Evolutionary conservation across 2,113 vertebrate genomes (phyloP), one percentile per base, ranked within the genome.

Genomic region (Sebastes schlegelii): DNA sequence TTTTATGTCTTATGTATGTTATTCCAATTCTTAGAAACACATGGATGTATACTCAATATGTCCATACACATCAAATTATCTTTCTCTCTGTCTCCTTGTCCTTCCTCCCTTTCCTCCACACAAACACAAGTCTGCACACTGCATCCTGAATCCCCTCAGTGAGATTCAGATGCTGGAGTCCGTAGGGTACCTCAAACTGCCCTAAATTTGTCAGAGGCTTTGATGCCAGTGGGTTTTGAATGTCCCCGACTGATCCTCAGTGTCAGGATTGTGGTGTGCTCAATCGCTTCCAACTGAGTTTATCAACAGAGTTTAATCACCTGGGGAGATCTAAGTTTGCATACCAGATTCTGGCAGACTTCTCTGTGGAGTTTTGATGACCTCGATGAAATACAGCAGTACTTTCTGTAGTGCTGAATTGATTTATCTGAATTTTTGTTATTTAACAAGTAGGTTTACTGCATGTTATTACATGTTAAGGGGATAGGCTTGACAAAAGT

Each of bases 1-100:
- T 94, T 92, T 79, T 91, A 88, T 93, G 86, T 86, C 89, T 89
- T 95, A 88, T 95, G 91, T 92, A 89, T 95, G 94, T 94, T 91
- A 92, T 77, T 83, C 88, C 86, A 84, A 85, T 87, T 82, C 83
- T 71, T 86, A 90, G 80, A 88, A 83, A 82, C 81, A 86, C 86
- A 72, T 83, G 77, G 88, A 75, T 78, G 84, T 88, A 77, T 75
- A 49, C 70, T 67, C 78, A 90, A 65, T 84, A 82, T 87, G 87
- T 88, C 85, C 73, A 70, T 82, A 79, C 74, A 87, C 83, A 76
- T 74, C 67, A 65, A 60, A 45, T 70, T 52, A 43, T 73, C 85
- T 84, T 62, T 49, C 79, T 79, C 52, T 74, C 86, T 89, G 79
- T 89, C 82, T 85, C 73, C 83, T 79, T 84, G 84, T 89, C 82